Conservation (phyloP, 2,888 invertebrate species). For the Anticlea derivata region DNA sequence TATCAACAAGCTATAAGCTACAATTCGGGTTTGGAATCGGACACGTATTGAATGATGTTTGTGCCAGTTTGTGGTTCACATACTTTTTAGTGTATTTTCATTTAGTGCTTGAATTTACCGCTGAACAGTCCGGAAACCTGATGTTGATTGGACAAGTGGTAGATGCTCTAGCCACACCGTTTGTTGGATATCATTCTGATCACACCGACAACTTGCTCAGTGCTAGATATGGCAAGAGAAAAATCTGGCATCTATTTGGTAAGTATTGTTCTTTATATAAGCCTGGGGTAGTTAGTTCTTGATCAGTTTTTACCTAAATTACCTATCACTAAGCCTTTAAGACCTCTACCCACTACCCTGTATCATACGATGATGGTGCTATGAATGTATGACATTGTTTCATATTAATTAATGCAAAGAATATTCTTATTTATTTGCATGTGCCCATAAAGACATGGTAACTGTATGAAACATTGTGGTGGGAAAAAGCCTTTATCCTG, state of each 20-base stretch:
- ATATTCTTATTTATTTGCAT: too few relatives aligned
- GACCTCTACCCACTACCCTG: too few relatives aligned
- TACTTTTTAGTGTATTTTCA: constrained; percentile 93
- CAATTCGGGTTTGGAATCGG: constrained; percentile 89
- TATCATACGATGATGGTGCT: too few relatives aligned
- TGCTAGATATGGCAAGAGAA: constrained; percentile 90
- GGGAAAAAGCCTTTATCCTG: too few relatives aligned
- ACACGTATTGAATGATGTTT: constrained; percentile 95
- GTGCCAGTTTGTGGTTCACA: constrained; percentile 97
- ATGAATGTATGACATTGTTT: too few relatives aligned
- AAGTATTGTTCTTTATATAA: constrained; percentile 53
- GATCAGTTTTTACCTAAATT: too few relatives aligned
- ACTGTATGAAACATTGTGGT: too few relatives aligned
- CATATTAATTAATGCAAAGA: too few relatives aligned
- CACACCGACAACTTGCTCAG: constrained; percentile 86
- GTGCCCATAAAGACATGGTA: too few relatives aligned
- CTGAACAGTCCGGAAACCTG: constrained; percentile 84
- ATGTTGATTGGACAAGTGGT: constrained; percentile 93
- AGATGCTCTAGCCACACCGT: constrained; percentile 93
- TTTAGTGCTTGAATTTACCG: constrained; percentile 82
- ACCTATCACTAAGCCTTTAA: too few relatives aligned
- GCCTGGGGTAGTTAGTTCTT: too few relatives aligned
- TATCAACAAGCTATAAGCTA: constrained; percentile 68
- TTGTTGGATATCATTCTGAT: constrained; percentile 94
- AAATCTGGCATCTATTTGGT: constrained; percentile 96